Base-by-base conservation (phyloP, 2,113 vertebrate genomes). In the Pyrgilauda ruficollis region DNA sequence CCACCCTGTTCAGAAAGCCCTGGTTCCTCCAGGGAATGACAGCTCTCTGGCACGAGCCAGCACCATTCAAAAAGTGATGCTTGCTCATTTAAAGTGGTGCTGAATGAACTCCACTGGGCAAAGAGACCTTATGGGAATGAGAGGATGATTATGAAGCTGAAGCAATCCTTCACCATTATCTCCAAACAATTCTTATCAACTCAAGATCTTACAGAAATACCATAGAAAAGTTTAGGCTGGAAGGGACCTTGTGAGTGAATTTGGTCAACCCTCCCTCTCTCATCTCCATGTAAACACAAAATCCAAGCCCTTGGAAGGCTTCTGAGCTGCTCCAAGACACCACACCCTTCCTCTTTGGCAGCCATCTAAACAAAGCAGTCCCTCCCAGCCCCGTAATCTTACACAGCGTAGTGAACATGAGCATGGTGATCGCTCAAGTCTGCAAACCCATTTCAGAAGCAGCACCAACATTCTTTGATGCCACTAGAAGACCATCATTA, bases 351-450 rank as follows among this genome's bases (percentile, higher is more conserved):
- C 16, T 55, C 4, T 62, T 16, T 11, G 13, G 11, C 11, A 84
- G 6, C 15, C 14, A 27, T 4, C 2, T 4, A 44, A 77, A 61
- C 10, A 2, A 37, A 67, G 43, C 10, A 1, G 1, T 27, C 55
- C 19, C 30, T 83, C n/a, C 70, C 47, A 76, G 41, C 15, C 27
- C 15, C 5, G 0, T 17, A 64, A 61, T 19, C 46, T 43, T 7
- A 26, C 35, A 47, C 10, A 74, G 30, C 67, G 20, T 4, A 55
- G 26, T 1, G 1, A 73, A 35, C 0, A 1, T 3, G 11, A 90
- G 33, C 35, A 31, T 26, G 24, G 26, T 13, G 27, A 23, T 55
- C 53, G 63, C 46, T 84, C 39, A 46, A 43, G 49, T 4, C 77
- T 66, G 16, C 55, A 66, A 58, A 84, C 24, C 67, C 52, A 7